Percentiles rank a stretch among this genome's conserved stretches.
Conservation (phyloP, 2,113 vertebrate species). For the Notiomystis cincta region DNA sequence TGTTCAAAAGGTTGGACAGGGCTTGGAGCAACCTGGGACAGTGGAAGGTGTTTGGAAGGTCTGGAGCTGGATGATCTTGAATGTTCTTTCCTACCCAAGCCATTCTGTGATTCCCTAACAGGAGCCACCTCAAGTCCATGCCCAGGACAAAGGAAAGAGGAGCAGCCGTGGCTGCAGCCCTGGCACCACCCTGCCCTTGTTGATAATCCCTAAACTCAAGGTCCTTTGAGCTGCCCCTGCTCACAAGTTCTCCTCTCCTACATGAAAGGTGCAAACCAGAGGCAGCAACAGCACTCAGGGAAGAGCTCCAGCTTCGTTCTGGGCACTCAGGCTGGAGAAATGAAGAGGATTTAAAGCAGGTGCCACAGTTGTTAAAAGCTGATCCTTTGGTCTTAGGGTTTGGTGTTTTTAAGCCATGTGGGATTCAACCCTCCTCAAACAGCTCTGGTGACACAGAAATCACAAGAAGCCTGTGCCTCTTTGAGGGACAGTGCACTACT, state of each 20-base stretch:
- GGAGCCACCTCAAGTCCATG: neutral
- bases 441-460: neutral
- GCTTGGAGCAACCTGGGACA: accelerated
- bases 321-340: neutral
- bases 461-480: neutral
- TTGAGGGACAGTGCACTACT: neutral
- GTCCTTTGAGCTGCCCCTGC: neutral
- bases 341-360: neutral
- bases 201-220: neutral
- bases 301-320: neutral
- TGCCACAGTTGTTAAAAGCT: neutral
- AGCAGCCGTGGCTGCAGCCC: neutral
- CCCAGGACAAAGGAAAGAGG: neutral
- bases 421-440: neutral
- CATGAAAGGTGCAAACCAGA: neutral
- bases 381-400: neutral
- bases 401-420: neutral
- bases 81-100: neutral
- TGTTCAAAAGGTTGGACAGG: accelerated
- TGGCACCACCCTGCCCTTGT: neutral
- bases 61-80: too few relatives aligned
- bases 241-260: neutral
- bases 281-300: accelerated
- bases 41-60: neutral
- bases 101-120: neutral